A percentile compares a stretch with the other conserved stretches of the same genome.
phyloP scores from a whole-genome alignment of 1,140 invertebrate species.

The Reticulitermes speratus region DNA sequence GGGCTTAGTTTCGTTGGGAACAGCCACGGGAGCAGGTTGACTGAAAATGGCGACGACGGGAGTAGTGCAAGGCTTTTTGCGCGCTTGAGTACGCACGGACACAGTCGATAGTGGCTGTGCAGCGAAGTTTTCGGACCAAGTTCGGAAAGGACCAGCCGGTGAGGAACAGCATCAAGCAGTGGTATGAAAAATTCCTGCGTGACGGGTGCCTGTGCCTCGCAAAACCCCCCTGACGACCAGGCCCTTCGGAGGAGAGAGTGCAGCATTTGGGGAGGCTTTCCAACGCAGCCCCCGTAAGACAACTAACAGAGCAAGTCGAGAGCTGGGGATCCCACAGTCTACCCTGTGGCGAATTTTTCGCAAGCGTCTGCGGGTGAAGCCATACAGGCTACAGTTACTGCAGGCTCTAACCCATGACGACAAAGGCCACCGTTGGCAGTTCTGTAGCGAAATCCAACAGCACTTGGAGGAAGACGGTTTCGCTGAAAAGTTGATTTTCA shows the following conservation, averaged over 20 bases:
- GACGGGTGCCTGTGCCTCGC: background rate
- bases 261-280: background rate
- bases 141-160: too few relatives aligned
- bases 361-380: background rate
- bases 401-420: background rate
- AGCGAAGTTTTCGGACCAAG: too few relatives aligned
- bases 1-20: too few relatives aligned
- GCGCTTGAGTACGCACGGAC: too few relatives aligned
- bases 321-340: background rate
- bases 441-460: background rate
- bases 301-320: background rate
- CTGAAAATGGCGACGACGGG: too few relatives aligned
- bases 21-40: too few relatives aligned
- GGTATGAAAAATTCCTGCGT: too few relatives aligned
- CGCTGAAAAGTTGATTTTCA: slow-evolving; percentile 4
- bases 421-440: background rate
- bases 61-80: too few relatives aligned
- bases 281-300: slow-evolving; percentile 20
- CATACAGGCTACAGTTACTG: slow-evolving; percentile 20
- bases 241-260: slow-evolving; percentile 4
- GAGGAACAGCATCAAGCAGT: too few relatives aligned
- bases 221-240: background rate
- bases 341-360: slow-evolving; percentile 14
- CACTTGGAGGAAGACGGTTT: background rate
- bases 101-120: too few relatives aligned